Evolutionary conservation across 2,797 vertebrate species (phyloP), one percentile per base, ranked within the genome.

Genomic region (Gallinago nigripennis): DNA sequence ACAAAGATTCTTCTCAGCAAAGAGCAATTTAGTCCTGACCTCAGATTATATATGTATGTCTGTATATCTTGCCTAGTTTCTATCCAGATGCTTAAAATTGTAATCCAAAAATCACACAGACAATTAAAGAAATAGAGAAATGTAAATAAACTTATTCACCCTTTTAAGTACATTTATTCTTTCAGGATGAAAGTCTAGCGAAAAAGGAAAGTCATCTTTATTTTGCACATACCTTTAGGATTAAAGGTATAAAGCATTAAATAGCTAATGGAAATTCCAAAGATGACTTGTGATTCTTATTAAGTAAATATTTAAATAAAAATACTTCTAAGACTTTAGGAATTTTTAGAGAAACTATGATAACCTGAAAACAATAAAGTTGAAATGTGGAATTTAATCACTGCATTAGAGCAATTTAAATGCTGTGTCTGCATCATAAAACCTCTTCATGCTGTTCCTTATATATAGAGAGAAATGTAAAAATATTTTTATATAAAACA

Each of bases 111-210:
- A 84, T 79, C 70, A 82, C 61, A 60, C 17, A 70, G 66, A 9
- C 12, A 69, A 79, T 63, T 84, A 88, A 57, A 89, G 35, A 87
- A 53, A 48, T 3, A 78, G 43, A 93, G 77, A 91, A 88, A 88
- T 79, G 54, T 66, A 95, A 95, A 90, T 84, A 94, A 90, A 95
- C 17, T 8, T 27, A 75, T 79, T 76, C 30, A 61, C 35, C 9
- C 77, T 94, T 94, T 92, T 63, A 95, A 83, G 57, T 81, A 30
- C 20, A 83, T 81, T 81, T 90, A 83, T 33, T 88, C 80, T 78
- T 72, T 86, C 90, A 95, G 87, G 80, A 95, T 90, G 51, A 95
- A 97, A 96, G 95, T 56, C 57, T 48, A 58, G 25, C 13, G 31
- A 41, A 92, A 90, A 95, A 93, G 12, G 21, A 88, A 90, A 91